Percentiles rank a stretch among this genome's conserved stretches.
These are phyloP conservation scores for Pterostichus madidus DNA, from an alignment of 2,888 invertebrate species.

Conservation along the genomic window DNA sequence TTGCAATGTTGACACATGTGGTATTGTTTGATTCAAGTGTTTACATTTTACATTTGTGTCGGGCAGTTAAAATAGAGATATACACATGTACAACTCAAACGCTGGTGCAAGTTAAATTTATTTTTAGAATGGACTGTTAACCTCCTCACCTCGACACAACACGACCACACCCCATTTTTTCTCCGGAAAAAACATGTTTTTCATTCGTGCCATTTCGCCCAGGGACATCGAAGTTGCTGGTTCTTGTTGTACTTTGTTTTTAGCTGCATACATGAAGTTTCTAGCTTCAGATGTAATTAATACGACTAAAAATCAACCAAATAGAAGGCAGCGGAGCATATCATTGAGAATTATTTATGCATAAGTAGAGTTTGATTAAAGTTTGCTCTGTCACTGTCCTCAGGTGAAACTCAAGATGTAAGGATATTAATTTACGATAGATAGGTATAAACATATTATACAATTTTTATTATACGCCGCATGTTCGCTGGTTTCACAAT, in stretches of 20 bases:
- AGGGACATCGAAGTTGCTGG: slow-evolving; percentile 27
- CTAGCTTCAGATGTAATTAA: slow-evolving; percentile 4
- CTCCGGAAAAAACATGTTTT: slow-evolving; percentile 50
- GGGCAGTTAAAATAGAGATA: slow-evolving; percentile 9
- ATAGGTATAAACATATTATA: too few species aligned
- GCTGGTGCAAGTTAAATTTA: neutral
- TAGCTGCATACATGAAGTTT: slow-evolving; percentile 5
- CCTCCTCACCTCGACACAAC: slow-evolving; percentile 42
- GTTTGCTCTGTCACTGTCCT: too few species aligned
- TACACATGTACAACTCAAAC: neutral
- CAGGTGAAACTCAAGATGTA: too few species aligned
- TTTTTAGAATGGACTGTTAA: slow-evolving; percentile 45
- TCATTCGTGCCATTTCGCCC: slow-evolving; percentile 36
- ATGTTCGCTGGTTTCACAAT: too few species aligned
- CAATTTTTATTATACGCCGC: too few species aligned
- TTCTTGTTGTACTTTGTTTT: slow-evolving; percentile 40
- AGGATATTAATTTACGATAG: too few species aligned
- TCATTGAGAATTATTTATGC: slow-evolving; percentile 2
- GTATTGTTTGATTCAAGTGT: slow-evolving; percentile 21
- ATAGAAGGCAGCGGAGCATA: neutral
- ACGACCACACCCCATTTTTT: slow-evolving; percentile 36
- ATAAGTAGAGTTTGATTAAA: neutral
- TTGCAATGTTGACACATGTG: slow-evolving; percentile 18
- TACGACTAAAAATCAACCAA: neutral
- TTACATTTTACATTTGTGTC: slow-evolving; percentile 33